Evolutionary conservation across 2,888 invertebrate species (phyloP), one percentile per base, ranked within the genome.

Genomic region (Drosophila prostipennis): DNA sequence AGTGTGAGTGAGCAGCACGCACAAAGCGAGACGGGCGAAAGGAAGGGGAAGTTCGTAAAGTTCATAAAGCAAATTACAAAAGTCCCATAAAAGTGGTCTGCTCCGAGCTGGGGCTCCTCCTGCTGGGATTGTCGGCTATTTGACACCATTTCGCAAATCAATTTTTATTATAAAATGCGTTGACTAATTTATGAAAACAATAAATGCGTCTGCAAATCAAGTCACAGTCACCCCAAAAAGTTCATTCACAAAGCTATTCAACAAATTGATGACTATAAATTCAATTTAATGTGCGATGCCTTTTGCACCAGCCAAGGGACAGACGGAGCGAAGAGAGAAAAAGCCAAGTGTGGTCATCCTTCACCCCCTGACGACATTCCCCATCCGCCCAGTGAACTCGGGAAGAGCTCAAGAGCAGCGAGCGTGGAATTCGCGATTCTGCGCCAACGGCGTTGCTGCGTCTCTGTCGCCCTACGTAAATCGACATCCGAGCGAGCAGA

Each of bases 211-310:
- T 57, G 60, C 80, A 82, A 82, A 83, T 86, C 82, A 82, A 87
- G 72, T 76, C 57, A 71, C 57, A 60, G 53, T 76, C 65, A 74
- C 72, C 70, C 88, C 69, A 74, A 89, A 81, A 89, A 87, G 87
- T 87, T 87, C 77, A 89, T 84, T 89, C 83, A 75, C 85, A 74
- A 75, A 80, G 85, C 87, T 77, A 87, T 89, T 79, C 82, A 74
- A 70, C 78, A 88, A 86, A 89, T 86, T 89, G 88, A 88, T 83
- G 88, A 86, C 88, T 76, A 88, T 89, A 86, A 89, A 89, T 89
- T 89, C 89, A 88, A 86, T 88, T 86, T 88, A 89, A 89, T 89
- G 86, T 78, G 77, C 83, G 78, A 82, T 77, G 79, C 80, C 77
- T 77, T 87, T 76, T 71, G 46, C 46, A 46, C 16, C 46, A 29